These are phyloP conservation scores for Siderastrea siderea DNA, from an alignment of 92 coral and sea anemone species.

Conservation along the genomic window DNA sequence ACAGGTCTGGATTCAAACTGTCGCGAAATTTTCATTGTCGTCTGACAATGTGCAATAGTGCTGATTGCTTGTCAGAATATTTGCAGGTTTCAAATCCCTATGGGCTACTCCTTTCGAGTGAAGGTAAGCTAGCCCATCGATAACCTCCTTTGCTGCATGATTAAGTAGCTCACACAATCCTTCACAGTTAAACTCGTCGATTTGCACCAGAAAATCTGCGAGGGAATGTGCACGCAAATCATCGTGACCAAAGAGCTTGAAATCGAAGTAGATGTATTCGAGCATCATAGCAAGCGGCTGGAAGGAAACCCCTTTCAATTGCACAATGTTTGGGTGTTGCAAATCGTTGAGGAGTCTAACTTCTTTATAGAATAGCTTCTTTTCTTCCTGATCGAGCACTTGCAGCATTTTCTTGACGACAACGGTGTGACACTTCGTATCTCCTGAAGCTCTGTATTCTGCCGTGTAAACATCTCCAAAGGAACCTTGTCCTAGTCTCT, in stretches of 20 bases:
- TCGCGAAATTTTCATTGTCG: background rate
- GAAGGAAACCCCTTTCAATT: slow-evolving; percentile 20
- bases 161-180: slow-evolving; percentile 24
- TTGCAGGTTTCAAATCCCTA: slow-evolving; percentile 18
- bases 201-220: slow-evolving; percentile 38
- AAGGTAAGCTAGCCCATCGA: slow-evolving; percentile 15
- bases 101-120: slow-evolving; percentile 3
- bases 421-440: too few species aligned
- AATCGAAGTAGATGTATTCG: slow-evolving; percentile 44
- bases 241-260: slow-evolving; percentile 38
- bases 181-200: slow-evolving; percentile 32
- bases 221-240: slow-evolving; percentile 26
- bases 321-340: slow-evolving; percentile 12
- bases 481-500: too few species aligned
- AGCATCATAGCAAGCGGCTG: slow-evolving; percentile 45
- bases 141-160: slow-evolving; percentile 41
- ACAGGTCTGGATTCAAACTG: slow-evolving; percentile 15
- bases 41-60: slow-evolving; percentile 12
- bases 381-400: too few species aligned
- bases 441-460: too few species aligned
- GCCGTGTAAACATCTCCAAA: too few species aligned
- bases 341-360: too few species aligned
- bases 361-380: too few species aligned
- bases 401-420: too few species aligned
- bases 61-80: slow-evolving; percentile 14